Percentiles rank a stretch among this genome's conserved stretches.
Evolutionary conservation across 2,797 vertebrate genomes (phyloP).

Genomic region (Trichosurus vulpecula): DNA sequence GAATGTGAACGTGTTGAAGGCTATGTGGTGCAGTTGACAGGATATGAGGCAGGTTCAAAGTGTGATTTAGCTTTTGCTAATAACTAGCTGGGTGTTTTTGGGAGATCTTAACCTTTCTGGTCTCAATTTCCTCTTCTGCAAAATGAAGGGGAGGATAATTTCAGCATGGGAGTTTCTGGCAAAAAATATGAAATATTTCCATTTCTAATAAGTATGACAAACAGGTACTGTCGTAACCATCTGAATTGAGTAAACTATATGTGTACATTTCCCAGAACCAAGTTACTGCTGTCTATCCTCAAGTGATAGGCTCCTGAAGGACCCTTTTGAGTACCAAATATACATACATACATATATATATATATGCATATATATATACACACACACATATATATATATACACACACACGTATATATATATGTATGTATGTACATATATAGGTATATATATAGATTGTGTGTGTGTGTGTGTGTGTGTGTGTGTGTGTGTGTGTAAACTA

Average conservation of each 20-base stretch:
- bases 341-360: neutral
- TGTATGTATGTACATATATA: no score
- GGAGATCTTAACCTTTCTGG: neutral
- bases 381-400: no score
- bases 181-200: neutral
- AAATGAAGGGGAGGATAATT: neutral
- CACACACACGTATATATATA: no score
- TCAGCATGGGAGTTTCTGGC: neutral
- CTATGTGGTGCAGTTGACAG: neutral
- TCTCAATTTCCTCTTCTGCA: neutral
- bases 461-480: no score
- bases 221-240: neutral
- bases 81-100: neutral
- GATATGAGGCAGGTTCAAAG: neutral
- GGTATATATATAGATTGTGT: no score
- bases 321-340: neutral
- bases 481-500: no score
- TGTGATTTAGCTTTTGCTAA: neutral
- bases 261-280: neutral
- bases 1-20: conserved; percentile 14
- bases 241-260: no score
- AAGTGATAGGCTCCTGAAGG: neutral
- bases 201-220: neutral
- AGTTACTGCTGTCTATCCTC: neutral
- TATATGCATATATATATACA: no score